Evolutionary conservation across 2,888 invertebrate genomes (phyloP), one percentile per base, ranked within the genome.

Genomic region (Mycalesis mineus): DNA sequence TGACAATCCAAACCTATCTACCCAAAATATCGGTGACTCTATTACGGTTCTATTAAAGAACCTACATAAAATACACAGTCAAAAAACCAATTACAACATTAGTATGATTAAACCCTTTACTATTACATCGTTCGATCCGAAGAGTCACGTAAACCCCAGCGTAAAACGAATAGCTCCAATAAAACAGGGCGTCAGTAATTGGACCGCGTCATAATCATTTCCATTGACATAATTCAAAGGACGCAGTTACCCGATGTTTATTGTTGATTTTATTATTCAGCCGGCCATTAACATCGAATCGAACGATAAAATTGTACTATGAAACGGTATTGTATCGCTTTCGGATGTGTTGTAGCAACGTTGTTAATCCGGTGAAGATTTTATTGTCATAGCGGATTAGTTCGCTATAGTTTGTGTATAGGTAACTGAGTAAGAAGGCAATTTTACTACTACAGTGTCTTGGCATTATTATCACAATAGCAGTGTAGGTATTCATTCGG

Each of bases 231-330:
- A 78, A 80, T 79, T 75, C 72, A 74, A 68, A 69, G 65, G 67
- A 65, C 65, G 68, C 68, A 69, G 71, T 69, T 69, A 67, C 70
- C 67, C 69, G 64, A 72, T 74, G 75, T 80, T 81, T 78, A 78
- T 77, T 68, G 73, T 70, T 71, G 70, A 75, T 80, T 82, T 78
- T 80, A 81, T 80, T 79, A 74, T 73, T 63, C 68, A 65, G 8
- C 17, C 47, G 41, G 40, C 65, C 66, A 58, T 67, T 66, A 65
- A 69, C 55, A 62, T 54, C 51, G 69, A 71, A 73, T 72, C 69
- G 56, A 31, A 40, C 75, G 69, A 79, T 80, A 78, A 79, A 78
- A 68, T 71, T 65, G 72, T 71, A 68, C 67, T 68, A 52, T 79
- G 74, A 78, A 73, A 65, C 65, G 33, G 54, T 51, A 56, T 51